Evolutionary conservation across 1,140 invertebrate species (phyloP).

Genomic region (Pteromalus puparum): DNA sequence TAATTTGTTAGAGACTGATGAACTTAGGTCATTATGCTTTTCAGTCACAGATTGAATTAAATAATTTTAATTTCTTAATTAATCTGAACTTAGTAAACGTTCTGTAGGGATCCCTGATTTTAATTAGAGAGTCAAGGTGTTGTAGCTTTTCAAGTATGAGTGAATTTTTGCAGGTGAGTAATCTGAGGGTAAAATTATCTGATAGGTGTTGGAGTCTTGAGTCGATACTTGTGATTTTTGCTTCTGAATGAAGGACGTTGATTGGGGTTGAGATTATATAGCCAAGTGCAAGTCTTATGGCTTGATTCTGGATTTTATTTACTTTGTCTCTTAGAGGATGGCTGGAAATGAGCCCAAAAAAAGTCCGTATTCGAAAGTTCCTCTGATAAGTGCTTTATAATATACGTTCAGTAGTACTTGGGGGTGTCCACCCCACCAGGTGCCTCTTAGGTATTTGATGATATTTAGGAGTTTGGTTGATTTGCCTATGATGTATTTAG

Average conservation of each 20-base stretch:
- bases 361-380: slow-evolving; percentile 38
- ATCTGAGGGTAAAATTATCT: slow-evolving; percentile 5
- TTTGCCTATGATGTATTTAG: slow-evolving; percentile 34
- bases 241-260: slow-evolving; percentile 2
- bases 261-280: neutral
- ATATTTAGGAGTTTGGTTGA: slow-evolving; percentile 36
- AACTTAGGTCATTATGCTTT: too few relatives aligned
- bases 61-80: too few relatives aligned
- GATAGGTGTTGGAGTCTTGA: neutral
- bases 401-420: slow-evolving; percentile 38
- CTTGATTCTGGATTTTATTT: slow-evolving; percentile 39
- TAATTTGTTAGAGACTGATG: too few relatives aligned
- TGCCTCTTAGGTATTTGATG: slow-evolving; percentile 37
- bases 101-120: neutral
- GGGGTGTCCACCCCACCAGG: slow-evolving; percentile 52
- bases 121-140: neutral
- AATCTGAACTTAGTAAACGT: neutral
- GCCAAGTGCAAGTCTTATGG: slow-evolving; percentile 1
- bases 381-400: slow-evolving; percentile 50
- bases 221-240: neutral
- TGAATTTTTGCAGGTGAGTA: neutral
- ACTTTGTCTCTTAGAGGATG: slow-evolving; percentile 17
- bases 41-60: too few relatives aligned
- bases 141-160: neutral
- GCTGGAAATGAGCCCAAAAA: neutral